Evolutionary conservation across 2,888 invertebrate species (phyloP), one percentile per base, ranked within the genome.

Genomic region (Tiliacea citrago): DNA sequence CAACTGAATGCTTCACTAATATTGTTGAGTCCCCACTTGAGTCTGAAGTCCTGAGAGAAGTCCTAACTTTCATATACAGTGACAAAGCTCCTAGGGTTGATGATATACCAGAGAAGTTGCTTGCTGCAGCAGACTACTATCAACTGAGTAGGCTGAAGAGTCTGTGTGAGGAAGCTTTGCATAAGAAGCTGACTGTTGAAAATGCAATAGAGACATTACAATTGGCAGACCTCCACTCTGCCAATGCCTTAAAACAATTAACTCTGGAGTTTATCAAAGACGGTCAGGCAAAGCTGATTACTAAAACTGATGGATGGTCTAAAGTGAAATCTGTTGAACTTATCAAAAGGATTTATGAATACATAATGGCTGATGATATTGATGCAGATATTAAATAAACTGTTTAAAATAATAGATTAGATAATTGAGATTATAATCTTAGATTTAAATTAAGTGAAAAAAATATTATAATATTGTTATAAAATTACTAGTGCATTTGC

Each of bases 41-140:
- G n/a, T 89, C 94, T 35, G 95, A 95, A 66, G 94, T 96, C 0
- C 79, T 96, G 21, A 88, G 86, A 57, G 95, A 96, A 91, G 95
- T 96, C 0, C 81, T 96, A 5, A 94, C 92, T 39, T 96, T 94
- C 71, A 93, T 96, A 74, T 96, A 96, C 70, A 96, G 93, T 80
- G 96, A 96, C 75, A 95, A 95, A 88, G 94, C 95, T 49, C 95
- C 95, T 24, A 92, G 92, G 81, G 93, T 95, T 35, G 94, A 95
- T 88, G 94, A 95, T 47, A 95, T 95, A 78, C 95, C 96, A n/a
- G 95, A 95, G 66, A 94, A 92, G 77, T 83, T 96, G 45, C 85
- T 96, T 42, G 95, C 95, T 66, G 96, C 96, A 29, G 95, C 96
- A 12, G 96, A 96, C 75, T 96, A 92, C 82, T 96, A 96, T 79